These are phyloP conservation scores for Esox niger DNA, from an alignment of 2,113 vertebrate genomes.

Conservation along the genomic window DNA sequence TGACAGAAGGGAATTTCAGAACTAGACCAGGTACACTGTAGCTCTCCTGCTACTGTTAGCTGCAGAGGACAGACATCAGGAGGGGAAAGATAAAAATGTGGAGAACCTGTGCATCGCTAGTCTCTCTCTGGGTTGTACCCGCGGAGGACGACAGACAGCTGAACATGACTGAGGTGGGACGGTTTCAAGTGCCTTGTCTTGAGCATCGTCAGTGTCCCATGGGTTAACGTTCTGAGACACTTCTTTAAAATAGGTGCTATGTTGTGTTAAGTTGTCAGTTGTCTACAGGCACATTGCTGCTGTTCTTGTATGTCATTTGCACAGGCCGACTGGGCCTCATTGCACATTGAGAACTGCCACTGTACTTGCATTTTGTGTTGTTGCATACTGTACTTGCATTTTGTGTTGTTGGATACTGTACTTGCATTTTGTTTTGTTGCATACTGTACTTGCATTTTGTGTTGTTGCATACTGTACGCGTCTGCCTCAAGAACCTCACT, in stretches of 20 bases:
- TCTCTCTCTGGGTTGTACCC: background rate
- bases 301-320: no score
- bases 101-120: background rate
- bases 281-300: no score
- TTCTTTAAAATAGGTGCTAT: background rate
- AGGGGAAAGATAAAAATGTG: slow-evolving; percentile 13
- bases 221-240: background rate
- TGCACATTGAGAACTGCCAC: no score
- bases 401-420: no score
- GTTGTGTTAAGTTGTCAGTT: no score
- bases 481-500: no score
- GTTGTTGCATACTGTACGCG: no score
- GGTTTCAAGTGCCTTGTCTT: background rate
- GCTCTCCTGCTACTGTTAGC: slow-evolving; percentile 37
- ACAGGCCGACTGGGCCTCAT: no score
- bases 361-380: no score
- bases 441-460: no score
- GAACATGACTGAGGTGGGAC: background rate
- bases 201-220: background rate
- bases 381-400: no score
- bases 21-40: slow-evolving; percentile 31
- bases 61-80: slow-evolving; percentile 21
- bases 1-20: slow-evolving; percentile 22
- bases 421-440: no score
- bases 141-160: background rate